Conservation (phyloP, 2,113 vertebrate genomes). For the Muscicapa adusta region DNA sequence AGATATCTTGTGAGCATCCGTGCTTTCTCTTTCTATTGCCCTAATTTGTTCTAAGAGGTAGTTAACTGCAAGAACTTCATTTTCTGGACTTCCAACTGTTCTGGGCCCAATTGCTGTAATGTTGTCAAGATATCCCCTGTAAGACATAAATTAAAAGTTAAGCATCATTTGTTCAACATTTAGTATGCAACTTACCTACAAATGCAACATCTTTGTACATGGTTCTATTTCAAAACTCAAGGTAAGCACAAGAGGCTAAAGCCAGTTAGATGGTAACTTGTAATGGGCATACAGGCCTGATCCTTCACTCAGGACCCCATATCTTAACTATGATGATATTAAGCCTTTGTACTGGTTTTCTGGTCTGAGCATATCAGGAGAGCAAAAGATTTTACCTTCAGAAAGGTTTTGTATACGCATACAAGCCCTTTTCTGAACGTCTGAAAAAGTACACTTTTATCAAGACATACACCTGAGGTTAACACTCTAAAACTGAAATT, state of each 20-base stretch:
- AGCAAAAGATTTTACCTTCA: background rate
- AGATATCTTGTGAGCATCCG: conserved; percentile 76
- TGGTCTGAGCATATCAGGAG: accelerated
- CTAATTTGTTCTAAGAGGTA: conserved; percentile 89
- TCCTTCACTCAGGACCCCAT: background rate
- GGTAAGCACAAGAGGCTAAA: background rate
- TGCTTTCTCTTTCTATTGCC: conserved; percentile 75
- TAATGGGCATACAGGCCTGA: accelerated
- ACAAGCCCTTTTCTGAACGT: accelerated
- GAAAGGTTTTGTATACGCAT: accelerated
- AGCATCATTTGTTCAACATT: background rate
- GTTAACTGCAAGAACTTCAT: conserved; percentile 87
- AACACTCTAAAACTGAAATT: background rate
- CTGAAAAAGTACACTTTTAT: background rate
- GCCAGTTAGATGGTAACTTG: accelerated
- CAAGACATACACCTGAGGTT: background rate
- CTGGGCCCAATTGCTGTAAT: conserved; percentile 91
- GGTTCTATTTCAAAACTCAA: background rate
- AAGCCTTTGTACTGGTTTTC: background rate
- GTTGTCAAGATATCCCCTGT: conserved; percentile 86
- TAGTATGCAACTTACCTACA: background rate
- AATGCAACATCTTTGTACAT: background rate
- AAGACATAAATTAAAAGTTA: conserved; percentile 36
- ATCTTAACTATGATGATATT: accelerated
- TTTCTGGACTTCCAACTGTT: conserved; percentile 89